phyloP scores from a whole-genome alignment of 1,140 invertebrate species.

The Sesamia nonagrioides region DNA sequence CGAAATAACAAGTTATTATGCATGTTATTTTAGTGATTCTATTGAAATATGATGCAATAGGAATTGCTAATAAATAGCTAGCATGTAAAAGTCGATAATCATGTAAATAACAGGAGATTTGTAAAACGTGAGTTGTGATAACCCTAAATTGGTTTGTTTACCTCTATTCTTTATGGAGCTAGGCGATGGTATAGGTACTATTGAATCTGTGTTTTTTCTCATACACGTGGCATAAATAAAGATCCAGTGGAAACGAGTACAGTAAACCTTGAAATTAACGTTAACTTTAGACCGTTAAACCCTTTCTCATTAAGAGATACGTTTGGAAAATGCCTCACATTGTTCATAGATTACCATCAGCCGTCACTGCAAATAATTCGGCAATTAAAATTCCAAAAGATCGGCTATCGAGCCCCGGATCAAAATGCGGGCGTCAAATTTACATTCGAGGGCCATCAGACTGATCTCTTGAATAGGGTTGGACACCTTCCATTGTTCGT shows the following conservation, averaged over 20 bases:
- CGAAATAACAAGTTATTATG: too few species aligned
- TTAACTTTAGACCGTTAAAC: not conserved
- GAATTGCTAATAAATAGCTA: too few species aligned
- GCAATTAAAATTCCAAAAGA: slow-evolving; percentile 60
- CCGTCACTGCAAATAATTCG: slow-evolving; percentile 39
- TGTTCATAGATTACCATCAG: slow-evolving; percentile 50
- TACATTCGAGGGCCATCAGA: slow-evolving; percentile 48
- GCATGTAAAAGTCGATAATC: too few species aligned
- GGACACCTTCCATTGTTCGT: slow-evolving; percentile 32
- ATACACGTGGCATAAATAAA: not conserved
- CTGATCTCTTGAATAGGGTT: slow-evolving; percentile 53
- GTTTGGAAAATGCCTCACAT: not conserved
- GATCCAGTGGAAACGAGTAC: not conserved
- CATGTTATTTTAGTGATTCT: too few species aligned
- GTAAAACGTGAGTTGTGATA: too few species aligned
- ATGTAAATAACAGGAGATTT: too few species aligned
- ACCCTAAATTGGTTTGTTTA: too few species aligned
- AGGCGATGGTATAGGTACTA: too few species aligned
- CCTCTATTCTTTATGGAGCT: too few species aligned
- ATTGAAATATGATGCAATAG: too few species aligned
- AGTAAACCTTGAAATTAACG: not conserved
- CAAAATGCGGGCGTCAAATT: slow-evolving; percentile 55
- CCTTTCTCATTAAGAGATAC: slow-evolving; percentile 1
- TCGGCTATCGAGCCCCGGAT: slow-evolving; percentile 50
- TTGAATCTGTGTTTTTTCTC: not conserved